Evolutionary conservation across 2,888 invertebrate genomes (phyloP).

Genomic region (Portevinia maculata): DNA sequence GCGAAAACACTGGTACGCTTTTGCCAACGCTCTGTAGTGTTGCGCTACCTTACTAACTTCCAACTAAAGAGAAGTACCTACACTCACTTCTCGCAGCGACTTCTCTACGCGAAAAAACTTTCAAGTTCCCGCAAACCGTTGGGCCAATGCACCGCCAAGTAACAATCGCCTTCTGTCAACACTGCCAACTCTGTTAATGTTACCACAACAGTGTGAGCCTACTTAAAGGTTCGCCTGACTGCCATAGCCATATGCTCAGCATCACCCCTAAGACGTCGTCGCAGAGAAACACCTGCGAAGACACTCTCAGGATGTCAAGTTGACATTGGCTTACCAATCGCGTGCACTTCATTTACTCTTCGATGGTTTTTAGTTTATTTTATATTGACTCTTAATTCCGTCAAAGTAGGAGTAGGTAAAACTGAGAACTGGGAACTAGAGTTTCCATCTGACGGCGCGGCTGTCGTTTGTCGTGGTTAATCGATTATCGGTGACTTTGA

Average conservation of each 20-base stretch:
- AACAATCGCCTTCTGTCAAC: slow-evolving; percentile 52
- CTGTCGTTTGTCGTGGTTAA: slow-evolving; percentile 70
- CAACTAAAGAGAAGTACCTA: slow-evolving; percentile 2
- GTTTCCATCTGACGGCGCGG: slow-evolving; percentile 42
- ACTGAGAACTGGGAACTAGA: slow-evolving; percentile 16
- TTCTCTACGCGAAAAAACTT: slow-evolving; percentile 64
- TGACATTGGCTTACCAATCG: slow-evolving; percentile 68
- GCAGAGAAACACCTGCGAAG: slow-evolving; percentile 65
- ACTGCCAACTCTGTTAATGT: slow-evolving; percentile 53
- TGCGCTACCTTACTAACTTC: slow-evolving; percentile 11
- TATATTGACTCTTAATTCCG: slow-evolving; percentile 64
- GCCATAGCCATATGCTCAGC: not conserved
- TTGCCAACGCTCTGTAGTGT: slow-evolving; percentile 7
- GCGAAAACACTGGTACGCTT: slow-evolving; percentile 48
- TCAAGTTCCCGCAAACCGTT: slow-evolving; percentile 65
- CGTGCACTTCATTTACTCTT: slow-evolving; percentile 72
- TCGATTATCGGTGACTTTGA: slow-evolving; percentile 73
- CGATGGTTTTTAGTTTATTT: slow-evolving; percentile 72
- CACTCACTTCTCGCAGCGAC: slow-evolving; percentile 30
- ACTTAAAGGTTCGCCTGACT: slow-evolving; percentile 33
- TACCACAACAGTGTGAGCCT: slow-evolving; percentile 49
- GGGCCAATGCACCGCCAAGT: slow-evolving; percentile 46
- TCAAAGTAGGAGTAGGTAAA: slow-evolving; percentile 13
- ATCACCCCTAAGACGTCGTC: slow-evolving; percentile 34
- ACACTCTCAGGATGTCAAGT: slow-evolving; percentile 55